Evolutionary conservation across 2,888 invertebrate species (phyloP).

Genomic region (Tethea ocularis): DNA sequence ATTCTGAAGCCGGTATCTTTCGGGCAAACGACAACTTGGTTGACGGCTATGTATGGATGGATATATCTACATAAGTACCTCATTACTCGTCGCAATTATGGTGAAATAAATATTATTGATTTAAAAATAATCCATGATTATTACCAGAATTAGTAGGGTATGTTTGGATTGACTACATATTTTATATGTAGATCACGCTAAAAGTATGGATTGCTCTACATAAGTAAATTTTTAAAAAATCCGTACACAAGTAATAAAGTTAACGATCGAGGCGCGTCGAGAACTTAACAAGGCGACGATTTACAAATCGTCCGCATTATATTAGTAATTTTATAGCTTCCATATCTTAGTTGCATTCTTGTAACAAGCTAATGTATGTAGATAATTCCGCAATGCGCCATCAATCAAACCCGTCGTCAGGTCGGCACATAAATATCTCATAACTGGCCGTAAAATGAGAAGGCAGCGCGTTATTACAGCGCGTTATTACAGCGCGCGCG

Average conservation of each 20-base stretch:
- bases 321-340: conserved; percentile 28
- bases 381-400: conserved; percentile 36
- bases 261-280: conserved; percentile 6
- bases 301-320: conserved; percentile 10
- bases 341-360: conserved; percentile 32
- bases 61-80: neutral
- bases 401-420: conserved; percentile 36
- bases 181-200: no score
- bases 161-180: no score
- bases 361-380: conserved; percentile 25
- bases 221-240: no score
- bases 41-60: neutral
- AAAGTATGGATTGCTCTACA: no score
- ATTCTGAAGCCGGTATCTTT: neutral
- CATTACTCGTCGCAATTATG: neutral
- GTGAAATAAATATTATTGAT: neutral
- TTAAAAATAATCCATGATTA: no score
- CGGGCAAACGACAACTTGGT: neutral
- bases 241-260: neutral
- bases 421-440: conserved; percentile 23
- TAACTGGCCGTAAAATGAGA: conserved; percentile 9
- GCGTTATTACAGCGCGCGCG: conserved; percentile 11
- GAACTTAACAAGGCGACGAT: neutral
- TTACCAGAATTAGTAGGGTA: neutral
- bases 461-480: conserved; percentile 10